Evolutionary conservation across 2,797 vertebrate species (phyloP), one percentile per base, ranked within the genome.

Genomic region (Sebastes diaconus): DNA sequence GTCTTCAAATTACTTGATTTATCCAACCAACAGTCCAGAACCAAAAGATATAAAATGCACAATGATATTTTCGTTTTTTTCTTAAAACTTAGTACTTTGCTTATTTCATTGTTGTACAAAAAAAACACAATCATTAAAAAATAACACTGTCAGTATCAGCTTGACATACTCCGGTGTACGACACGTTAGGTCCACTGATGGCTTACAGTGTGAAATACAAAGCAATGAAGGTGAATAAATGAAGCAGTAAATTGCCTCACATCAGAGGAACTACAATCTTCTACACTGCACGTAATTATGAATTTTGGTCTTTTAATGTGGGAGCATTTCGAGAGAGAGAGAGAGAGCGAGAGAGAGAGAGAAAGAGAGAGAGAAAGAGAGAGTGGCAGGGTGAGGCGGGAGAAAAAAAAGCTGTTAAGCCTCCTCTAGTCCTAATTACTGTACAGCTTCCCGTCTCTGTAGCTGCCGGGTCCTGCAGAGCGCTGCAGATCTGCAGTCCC

Each of bases 181-280:
- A 70, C 80, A 66, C 3, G 1, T 68, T 64, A 32, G 66, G 29
- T 77, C 84, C 67, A 73, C 52, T 77, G 84, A 91, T 67, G 66
- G 69, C 76, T 82, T 81, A 68, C 58, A 65, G 60, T 72, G 55
- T 39, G 76, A 87, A 85, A 84, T 70, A 74, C 68, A 67, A 42
- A 76, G 82, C 76, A 75, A 81, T 81, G 79, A 86, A 85, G 86
- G 91, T 89, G 88, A 88, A 82, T 78, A 91, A 90, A 92, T 81
- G 70, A 92, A 85, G 80, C 85, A 84, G 86, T 86, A 85, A 88
- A 91, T 88, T 87, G 65, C 71, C 61, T 74, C 65, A 90, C 85
- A 90, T 87, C 60, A 77, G 72, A 83, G 68, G 64, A 59, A 66
- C 55, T 50, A 67, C 74, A 85, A 81, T 89, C 84, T 78, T 73